Evolutionary conservation across 2,113 vertebrate genomes (phyloP), one percentile per base, ranked within the genome.

Genomic region (Baryphthengus martii): DNA sequence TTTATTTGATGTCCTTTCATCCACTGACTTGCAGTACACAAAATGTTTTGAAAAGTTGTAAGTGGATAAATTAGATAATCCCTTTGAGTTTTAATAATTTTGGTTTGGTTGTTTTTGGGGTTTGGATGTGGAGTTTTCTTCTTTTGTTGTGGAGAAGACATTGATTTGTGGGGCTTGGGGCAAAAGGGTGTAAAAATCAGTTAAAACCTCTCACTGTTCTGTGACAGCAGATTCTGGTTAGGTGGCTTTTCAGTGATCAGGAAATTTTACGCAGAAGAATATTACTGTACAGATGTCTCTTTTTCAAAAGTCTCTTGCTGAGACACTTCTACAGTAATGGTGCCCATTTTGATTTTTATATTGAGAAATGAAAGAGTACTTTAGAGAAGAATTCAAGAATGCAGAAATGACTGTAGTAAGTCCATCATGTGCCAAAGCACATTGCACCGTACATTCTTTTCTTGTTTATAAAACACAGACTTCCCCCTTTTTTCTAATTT

Each of bases 81-180:
- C 1, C 1, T 0, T 52, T 31, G 6, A 52, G 3, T 53, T 84
- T 53, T 37, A 83, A 59, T 17, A 18, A 11, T 25, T 20, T 52
- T 7, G 55, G 21, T 44, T 52, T 63, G 3, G 2, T 53, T 81
- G 2, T 0, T 7, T 6, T 37, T 23, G 33, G 7, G 3, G 18
- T 42, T 62, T 61, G 14, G 7, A 56, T 40, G 3, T 50, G 9
- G 11, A 8, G 2, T 13, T 39, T 74, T 68, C 4, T 2, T 8
- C 20, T 16, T 16, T 56, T 84, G 15, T 40, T 76, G 17, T 26
- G 9, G 15, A 10, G 8, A 9, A 3, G 3, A 2, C 5, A 7
- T 65, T 55, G 17, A 11, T 66, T 72, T 76, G 8, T 1, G 12
- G 9, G 4, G 6, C 18, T 31, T 40, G 7, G 18, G 4, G 11